phyloP scores from a whole-genome alignment of 2,888 invertebrate species.

The Danaus chrysippus region DNA sequence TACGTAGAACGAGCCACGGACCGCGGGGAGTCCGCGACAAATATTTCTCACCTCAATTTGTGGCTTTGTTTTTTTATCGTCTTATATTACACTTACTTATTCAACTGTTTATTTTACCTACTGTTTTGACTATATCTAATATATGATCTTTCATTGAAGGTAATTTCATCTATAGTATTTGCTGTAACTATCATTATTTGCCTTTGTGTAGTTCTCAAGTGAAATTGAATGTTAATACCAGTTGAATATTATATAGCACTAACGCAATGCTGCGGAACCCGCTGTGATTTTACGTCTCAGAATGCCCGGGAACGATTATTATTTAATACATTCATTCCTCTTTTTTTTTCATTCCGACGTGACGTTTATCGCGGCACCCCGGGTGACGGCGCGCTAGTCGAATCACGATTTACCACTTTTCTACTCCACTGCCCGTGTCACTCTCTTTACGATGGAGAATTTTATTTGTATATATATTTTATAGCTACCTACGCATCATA shows the following conservation, averaged over 20 bases:
- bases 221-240: neutral
- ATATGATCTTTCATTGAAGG: too few species aligned
- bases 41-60: constrained; percentile 76
- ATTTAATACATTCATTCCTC: constrained; percentile 53
- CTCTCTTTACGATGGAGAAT: constrained; percentile 70
- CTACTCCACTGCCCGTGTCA: constrained; percentile 69
- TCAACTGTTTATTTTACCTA: constrained; percentile 7
- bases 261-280: constrained; percentile 15
- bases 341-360: constrained; percentile 71
- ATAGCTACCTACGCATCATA: constrained; percentile 19
- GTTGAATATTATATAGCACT: neutral
- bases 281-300: constrained; percentile 14
- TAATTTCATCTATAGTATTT: too few species aligned
- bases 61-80: constrained; percentile 65
- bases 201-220: too few species aligned
- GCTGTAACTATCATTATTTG: too few species aligned
- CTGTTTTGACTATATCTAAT: too few species aligned
- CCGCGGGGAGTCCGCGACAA: constrained; percentile 62
- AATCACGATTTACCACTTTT: constrained; percentile 71
- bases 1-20: constrained; percentile 40
- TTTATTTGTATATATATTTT: constrained; percentile 74
- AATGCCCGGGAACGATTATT: constrained; percentile 37
- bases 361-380: constrained; percentile 74
- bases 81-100: constrained; percentile 52
- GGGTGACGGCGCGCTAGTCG: constrained; percentile 65